phyloP scores from a whole-genome alignment of 2,113 vertebrate species.

The Sardina pilchardus region DNA sequence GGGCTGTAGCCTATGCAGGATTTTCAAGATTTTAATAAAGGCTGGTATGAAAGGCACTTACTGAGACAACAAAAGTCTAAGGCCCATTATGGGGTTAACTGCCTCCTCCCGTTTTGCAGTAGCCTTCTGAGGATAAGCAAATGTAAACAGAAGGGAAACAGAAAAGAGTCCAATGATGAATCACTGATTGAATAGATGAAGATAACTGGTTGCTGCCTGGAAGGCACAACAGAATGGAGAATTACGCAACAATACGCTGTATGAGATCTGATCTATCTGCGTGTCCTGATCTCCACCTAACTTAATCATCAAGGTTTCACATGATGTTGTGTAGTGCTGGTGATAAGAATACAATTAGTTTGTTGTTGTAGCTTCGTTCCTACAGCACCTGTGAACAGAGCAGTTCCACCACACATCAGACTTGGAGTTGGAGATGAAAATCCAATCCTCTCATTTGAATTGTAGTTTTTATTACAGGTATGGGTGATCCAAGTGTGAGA shows the following conservation, averaged over 20 bases:
- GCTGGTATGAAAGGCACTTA: neutral
- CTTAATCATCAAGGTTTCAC: neutral
- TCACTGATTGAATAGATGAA: neutral
- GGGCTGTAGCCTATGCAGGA: neutral
- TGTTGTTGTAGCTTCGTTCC: too few species aligned
- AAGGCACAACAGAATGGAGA: neutral
- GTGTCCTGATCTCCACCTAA: neutral
- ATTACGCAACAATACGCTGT: neutral
- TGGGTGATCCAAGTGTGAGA: too few species aligned
- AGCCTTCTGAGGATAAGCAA: neutral
- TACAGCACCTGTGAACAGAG: too few species aligned
- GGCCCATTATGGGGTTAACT: neutral
- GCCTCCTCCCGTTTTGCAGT: neutral
- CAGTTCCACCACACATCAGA: too few species aligned
- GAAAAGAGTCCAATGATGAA: neutral
- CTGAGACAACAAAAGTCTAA: neutral
- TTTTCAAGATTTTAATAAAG: neutral
- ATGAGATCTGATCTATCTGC: neutral
- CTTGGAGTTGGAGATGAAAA: neutral
- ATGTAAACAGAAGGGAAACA: neutral
- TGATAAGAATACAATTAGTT: too few species aligned
- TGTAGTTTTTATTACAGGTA: too few species aligned
- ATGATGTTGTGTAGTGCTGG: too few species aligned
- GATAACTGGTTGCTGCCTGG: neutral
- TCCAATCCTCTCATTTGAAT: neutral